A percentile compares a stretch with the other conserved stretches of the same genome.
phyloP scores from a whole-genome alignment of 1,140 invertebrate species.

The Ceratoteleas bidentatus region DNA sequence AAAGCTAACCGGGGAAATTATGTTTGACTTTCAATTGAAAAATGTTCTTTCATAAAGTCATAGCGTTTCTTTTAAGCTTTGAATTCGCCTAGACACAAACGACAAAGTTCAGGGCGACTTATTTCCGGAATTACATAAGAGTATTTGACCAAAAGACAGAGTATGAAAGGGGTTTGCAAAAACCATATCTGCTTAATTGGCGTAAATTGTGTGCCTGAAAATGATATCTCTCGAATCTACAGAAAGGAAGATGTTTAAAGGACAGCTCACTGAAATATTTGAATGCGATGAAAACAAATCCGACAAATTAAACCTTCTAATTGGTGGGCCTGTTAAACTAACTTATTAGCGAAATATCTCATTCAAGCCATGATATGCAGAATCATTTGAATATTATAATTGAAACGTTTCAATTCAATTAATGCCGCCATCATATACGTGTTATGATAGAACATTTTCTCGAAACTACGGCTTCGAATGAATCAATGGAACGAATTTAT shows the following conservation, averaged over 20 bases:
- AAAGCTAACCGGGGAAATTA: too few species aligned
- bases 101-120: neutral
- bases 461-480: too few species aligned
- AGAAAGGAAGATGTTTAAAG: constrained; percentile 35
- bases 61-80: neutral
- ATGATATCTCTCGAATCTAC: constrained; percentile 13
- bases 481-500: too few species aligned
- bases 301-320: constrained; percentile 46
- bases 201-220: constrained; percentile 8
- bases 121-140: neutral
- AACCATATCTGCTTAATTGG: constrained; percentile 19
- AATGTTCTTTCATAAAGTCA: too few species aligned
- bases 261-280: constrained; percentile 34
- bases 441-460: too few species aligned
- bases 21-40: too few species aligned
- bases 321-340: constrained; percentile 37
- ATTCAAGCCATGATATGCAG: constrained; percentile 10
- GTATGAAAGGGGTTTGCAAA: neutral
- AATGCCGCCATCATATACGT: constrained; percentile 3
- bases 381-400: constrained; percentile 35
- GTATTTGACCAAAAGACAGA: neutral
- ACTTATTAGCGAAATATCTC: constrained; percentile 37
- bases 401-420: constrained; percentile 35
- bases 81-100: neutral
- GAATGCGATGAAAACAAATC: constrained; percentile 41